Evolutionary conservation across 2,888 invertebrate species (phyloP).

Genomic region (Rhamphomyia laevipes): DNA sequence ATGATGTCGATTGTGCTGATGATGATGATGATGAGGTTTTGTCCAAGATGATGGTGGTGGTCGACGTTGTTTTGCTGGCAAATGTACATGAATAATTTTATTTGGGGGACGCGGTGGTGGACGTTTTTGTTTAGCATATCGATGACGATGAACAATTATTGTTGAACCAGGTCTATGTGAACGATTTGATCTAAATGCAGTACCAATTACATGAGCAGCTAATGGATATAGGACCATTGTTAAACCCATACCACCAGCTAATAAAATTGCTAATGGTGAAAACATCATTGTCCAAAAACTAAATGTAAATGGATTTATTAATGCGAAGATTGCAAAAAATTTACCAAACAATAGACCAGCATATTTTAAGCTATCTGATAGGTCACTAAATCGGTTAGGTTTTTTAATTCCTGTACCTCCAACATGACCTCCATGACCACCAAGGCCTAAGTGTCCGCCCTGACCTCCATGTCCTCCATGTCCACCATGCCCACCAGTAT

Average conservation of each 20-base stretch:
- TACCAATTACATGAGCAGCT: slow-evolving; percentile 38
- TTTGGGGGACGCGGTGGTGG: background rate
- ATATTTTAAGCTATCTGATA: background rate
- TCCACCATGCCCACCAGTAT: background rate
- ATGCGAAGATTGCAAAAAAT: slow-evolving; percentile 37
- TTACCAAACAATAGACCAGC: slow-evolving; percentile 7
- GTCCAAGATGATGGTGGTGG: background rate
- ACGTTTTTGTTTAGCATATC: slow-evolving; percentile 1
- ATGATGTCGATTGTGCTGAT: background rate
- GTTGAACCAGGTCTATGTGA: slow-evolving; percentile 1
- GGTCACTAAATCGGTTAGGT: too few species aligned
- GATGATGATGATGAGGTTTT: background rate
- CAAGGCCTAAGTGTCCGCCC: background rate
- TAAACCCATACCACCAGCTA: slow-evolving; percentile 49
- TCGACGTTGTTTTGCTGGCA: too few species aligned
- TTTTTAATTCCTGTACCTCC: background rate
- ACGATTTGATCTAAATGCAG: slow-evolving; percentile 22
- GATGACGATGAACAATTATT: slow-evolving; percentile 12
- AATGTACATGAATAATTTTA: background rate
- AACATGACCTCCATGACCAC: background rate
- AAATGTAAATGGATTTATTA: slow-evolving; percentile 47
- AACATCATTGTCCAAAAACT: slow-evolving; percentile 47
- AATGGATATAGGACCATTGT: slow-evolving; percentile 52
- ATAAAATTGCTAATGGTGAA: slow-evolving; percentile 50
- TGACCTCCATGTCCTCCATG: background rate